phyloP scores from a whole-genome alignment of 2,888 invertebrate species.

The Drosophila cyrtoloma region DNA sequence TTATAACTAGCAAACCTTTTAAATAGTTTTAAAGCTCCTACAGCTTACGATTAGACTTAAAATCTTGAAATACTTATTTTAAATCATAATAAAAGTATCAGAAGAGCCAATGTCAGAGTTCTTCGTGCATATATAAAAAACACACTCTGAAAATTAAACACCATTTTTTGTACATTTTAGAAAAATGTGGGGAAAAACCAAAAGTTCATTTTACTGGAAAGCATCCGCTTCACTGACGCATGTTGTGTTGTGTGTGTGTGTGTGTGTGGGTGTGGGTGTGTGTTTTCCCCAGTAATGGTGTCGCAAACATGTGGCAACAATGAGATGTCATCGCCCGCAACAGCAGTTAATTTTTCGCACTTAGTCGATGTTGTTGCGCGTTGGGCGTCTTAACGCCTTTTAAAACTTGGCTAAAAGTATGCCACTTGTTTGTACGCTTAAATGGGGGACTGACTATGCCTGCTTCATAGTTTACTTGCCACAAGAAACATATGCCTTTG shows the following conservation, averaged over 20 bases:
- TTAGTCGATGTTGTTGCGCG: slow-evolving; percentile 37
- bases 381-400: slow-evolving; percentile 41
- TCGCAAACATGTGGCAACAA: slow-evolving; percentile 7
- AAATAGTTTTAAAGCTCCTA: not conserved
- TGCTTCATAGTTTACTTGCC: slow-evolving; percentile 29
- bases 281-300: not conserved
- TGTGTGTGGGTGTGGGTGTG: not conserved
- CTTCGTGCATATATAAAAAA: not conserved
- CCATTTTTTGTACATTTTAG: not conserved
- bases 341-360: slow-evolving; percentile 52
- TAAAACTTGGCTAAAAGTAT: slow-evolving; percentile 44
- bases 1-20: not conserved
- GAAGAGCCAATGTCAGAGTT: not conserved
- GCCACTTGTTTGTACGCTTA: slow-evolving; percentile 29
- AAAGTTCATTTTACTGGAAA: not conserved
- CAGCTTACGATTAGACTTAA: not conserved
- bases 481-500: slow-evolving; percentile 15
- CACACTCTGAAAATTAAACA: not conserved
- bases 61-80: not conserved
- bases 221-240: not conserved
- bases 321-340: slow-evolving; percentile 8
- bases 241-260: not conserved
- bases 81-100: not conserved
- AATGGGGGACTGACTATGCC: slow-evolving; percentile 15
- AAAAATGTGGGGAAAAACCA: not conserved